Evolutionary conservation across 2,797 vertebrate genomes (phyloP), one percentile per base, ranked within the genome.

Genomic region (Acrocephalus scirpaceus): DNA sequence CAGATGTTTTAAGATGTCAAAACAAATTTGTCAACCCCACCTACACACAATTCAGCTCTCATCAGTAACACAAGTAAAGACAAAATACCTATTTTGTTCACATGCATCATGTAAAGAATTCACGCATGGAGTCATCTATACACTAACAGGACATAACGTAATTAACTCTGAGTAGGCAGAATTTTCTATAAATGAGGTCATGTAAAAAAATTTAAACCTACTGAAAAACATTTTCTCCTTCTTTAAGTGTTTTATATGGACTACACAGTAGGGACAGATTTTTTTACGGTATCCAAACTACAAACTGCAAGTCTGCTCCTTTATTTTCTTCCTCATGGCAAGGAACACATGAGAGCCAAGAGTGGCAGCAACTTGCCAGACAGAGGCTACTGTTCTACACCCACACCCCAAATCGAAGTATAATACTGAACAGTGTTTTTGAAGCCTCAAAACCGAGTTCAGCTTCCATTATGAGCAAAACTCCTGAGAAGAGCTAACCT

Each of bases 41-140:
- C 3, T 14, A 22, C 0, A 1, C 32, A 64, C 1, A 1, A 7
- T n/a, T 29, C 44, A 16, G 36, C 29, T 71, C 32, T 78, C 54
- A 64, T 9, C 19, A 30, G 12, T 16, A 66, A 66, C 66, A 70
- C 1, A 2, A 56, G 4, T 10, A 30, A 54, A 48, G 38, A 47
- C 5, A 13, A 88, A 45, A 67, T 1, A 9, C 7, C 30, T 23
- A 26, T 34, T 40, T 61, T 36, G 21, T 80, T 72, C 10, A 54
- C 15, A 11, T 1, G 4, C 5, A 34, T 50, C 21, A 47, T 12
- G 29, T 34, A 47, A 65, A 77, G 51, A 58, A 77, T 53, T 44
- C 7, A 29, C 21, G 20, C 54, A 51, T 3, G 26, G 27, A 74
- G 42, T 34, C 2, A 3, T 21, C 42, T 9, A 10, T 1, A 10